Conservation (phyloP, 2,797 vertebrate species). For the Bucorvus abyssinicus region DNA sequence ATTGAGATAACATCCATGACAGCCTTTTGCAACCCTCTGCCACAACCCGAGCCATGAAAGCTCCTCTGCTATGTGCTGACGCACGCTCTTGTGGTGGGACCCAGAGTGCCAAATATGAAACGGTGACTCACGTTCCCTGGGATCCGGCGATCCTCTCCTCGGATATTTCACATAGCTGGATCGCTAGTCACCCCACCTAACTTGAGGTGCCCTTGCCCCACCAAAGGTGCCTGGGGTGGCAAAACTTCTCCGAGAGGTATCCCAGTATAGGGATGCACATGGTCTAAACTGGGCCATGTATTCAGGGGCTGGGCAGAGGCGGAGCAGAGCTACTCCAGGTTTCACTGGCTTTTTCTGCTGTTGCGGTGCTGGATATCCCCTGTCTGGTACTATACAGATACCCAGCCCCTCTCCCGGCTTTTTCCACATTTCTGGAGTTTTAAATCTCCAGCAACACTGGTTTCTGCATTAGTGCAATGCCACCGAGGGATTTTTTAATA, state of each 20-base stretch:
- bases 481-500: conserved; percentile 3
- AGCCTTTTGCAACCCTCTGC: conserved; percentile 52
- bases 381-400: neutral
- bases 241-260: neutral
- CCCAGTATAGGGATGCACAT: neutral
- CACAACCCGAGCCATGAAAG: conserved; percentile 52
- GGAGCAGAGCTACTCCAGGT: neutral
- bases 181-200: neutral
- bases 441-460: neutral
- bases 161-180: conserved; percentile 58
- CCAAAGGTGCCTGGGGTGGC: neutral
- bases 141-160: neutral
- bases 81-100: conserved; percentile 45
- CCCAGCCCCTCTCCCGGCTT: neutral
- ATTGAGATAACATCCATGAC: conserved; percentile 39
- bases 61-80: conserved; percentile 64
- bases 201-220: neutral
- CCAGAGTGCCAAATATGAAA: conserved; percentile 39
- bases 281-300: neutral
- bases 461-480: neutral
- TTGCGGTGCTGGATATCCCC: neutral
- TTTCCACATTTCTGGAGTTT: neutral
- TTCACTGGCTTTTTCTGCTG: neutral
- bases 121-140: neutral
- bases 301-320: neutral